These are phyloP conservation scores for Polypedilum vanderplanki DNA, from an alignment of 1,140 invertebrate species.

Conservation along the genomic window DNA sequence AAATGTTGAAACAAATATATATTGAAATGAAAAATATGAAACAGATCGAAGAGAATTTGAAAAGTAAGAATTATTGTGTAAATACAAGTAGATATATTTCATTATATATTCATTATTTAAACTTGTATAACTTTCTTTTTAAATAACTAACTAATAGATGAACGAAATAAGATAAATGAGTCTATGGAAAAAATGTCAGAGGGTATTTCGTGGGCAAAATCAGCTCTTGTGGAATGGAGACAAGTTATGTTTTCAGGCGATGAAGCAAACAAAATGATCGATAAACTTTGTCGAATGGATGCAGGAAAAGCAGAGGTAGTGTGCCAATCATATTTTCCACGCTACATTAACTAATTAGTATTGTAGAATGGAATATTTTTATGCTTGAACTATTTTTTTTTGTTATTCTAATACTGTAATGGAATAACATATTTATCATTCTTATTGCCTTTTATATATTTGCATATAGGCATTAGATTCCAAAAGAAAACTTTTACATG, in stretches of 20 bases:
- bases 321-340: too few relatives aligned
- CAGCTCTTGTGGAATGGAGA: constrained; percentile 50
- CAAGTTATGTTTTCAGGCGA: constrained; percentile 51
- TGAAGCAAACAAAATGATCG: constrained; percentile 50
- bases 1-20: constrained; percentile 43
- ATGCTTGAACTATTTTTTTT: too few relatives aligned
- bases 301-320: constrained; percentile 46
- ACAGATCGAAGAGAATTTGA: constrained; percentile 35
- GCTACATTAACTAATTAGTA: too few relatives aligned
- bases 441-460: background rate
- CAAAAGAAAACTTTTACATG: constrained; percentile 42
- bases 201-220: constrained; percentile 51
- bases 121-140: too few relatives aligned
- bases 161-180: constrained; percentile 39
- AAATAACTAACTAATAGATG: too few relatives aligned
- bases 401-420: too few relatives aligned
- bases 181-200: constrained; percentile 50
- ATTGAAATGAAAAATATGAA: constrained; percentile 43
- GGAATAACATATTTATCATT: too few relatives aligned
- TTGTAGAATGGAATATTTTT: too few relatives aligned
- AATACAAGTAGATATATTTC: too few relatives aligned
- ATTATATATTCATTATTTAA: too few relatives aligned
- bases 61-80: constrained; percentile 33
- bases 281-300: constrained; percentile 53
- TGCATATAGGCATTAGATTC: constrained; percentile 41